These are phyloP conservation scores for Chesias legatella DNA, from an alignment of 2,888 invertebrate species.

Conservation along the genomic window DNA sequence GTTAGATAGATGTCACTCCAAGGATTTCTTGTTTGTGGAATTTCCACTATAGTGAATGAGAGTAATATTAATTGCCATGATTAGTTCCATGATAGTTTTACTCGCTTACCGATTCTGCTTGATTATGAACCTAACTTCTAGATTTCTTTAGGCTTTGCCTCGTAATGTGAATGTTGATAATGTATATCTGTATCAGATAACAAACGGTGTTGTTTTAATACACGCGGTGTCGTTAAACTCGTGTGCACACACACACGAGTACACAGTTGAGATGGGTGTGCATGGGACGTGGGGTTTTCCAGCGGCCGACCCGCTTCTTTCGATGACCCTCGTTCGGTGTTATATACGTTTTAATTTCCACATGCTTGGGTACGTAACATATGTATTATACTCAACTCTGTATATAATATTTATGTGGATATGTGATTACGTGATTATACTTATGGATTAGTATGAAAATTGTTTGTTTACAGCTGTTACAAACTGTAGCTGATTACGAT, in stretches of 20 bases:
- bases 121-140: no score
- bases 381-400: no score
- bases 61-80: slow-evolving; percentile 10
- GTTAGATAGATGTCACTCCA: slow-evolving; percentile 20
- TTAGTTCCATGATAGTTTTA: slow-evolving; percentile 1
- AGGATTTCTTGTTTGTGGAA: slow-evolving; percentile 26
- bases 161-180: no score
- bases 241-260: slow-evolving; percentile 23
- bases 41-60: slow-evolving; percentile 20
- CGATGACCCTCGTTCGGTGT: slow-evolving; percentile 31
- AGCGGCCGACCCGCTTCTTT: slow-evolving; percentile 44
- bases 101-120: no score
- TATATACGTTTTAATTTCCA: slow-evolving; percentile 20
- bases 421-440: no score
- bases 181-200: no score
- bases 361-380: slow-evolving; percentile 11
- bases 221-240: slow-evolving; percentile 16
- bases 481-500: no score
- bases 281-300: slow-evolving; percentile 52
- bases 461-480: no score
- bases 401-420: no score
- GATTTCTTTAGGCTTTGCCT: no score
- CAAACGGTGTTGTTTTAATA: no score
- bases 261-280: slow-evolving; percentile 31
- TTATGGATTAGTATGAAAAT: no score